Conservation (phyloP, 2,113 vertebrate genomes). For the Rhinichthys klamathensis region DNA sequence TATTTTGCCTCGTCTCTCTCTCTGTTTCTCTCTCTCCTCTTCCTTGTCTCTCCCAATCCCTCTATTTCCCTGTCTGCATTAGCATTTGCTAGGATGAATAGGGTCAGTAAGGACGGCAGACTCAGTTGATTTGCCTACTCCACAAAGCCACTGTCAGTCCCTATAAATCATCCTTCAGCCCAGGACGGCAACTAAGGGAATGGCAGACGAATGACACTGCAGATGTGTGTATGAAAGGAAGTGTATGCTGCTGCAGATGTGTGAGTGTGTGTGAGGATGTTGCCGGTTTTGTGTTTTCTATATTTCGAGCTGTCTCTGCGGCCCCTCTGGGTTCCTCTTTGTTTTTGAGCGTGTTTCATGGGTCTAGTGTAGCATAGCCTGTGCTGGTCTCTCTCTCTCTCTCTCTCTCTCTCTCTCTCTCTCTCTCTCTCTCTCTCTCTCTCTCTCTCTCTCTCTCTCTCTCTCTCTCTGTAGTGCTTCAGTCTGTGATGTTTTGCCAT, state of each 20-base stretch:
- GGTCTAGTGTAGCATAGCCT: neutral
- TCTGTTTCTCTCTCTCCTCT: slow-evolving; percentile 46
- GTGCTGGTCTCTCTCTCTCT: neutral
- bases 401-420: too few relatives aligned
- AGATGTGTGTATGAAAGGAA: slow-evolving; percentile 40
- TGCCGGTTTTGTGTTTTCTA: neutral
- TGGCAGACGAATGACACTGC: slow-evolving; percentile 68
- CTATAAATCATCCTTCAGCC: slow-evolving; percentile 67
- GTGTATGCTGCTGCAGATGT: slow-evolving; percentile 11
- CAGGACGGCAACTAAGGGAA: slow-evolving; percentile 3
- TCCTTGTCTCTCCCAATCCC: slow-evolving; percentile 61
- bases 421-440: too few relatives aligned
- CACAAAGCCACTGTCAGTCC: slow-evolving; percentile 71
- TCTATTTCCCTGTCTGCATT: slow-evolving; percentile 66
- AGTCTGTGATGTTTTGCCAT: neutral
- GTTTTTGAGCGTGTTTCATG: neutral
- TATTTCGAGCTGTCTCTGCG: neutral
- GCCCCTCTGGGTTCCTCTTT: slow-evolving; percentile 7
- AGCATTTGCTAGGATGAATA: slow-evolving; percentile 29
- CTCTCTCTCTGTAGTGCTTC: neutral
- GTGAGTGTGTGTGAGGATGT: neutral
- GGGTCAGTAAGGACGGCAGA: slow-evolving; percentile 62
- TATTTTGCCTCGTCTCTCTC: slow-evolving; percentile 12
- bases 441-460: neutral
- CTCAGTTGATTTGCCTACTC: slow-evolving; percentile 60